Percentiles rank a stretch among this genome's conserved stretches.
These are phyloP conservation scores for Boleophthalmus pectinirostris DNA, from an alignment of 2,113 vertebrate genomes.

Conservation along the genomic window DNA sequence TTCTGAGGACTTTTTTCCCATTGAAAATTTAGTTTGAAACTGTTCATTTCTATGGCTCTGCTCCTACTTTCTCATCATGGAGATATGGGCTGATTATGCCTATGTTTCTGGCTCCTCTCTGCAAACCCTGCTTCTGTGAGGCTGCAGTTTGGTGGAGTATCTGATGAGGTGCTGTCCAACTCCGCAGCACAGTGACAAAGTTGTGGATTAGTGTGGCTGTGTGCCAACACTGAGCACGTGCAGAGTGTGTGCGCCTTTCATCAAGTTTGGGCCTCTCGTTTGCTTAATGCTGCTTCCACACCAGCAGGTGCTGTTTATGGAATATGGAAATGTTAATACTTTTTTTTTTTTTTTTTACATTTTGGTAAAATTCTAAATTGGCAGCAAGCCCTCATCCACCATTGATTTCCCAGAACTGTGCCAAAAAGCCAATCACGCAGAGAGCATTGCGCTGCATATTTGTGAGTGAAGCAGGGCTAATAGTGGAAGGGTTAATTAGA, in stretches of 20 bases:
- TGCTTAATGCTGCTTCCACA: slow-evolving; percentile 1
- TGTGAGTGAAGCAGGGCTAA: slow-evolving; percentile 85
- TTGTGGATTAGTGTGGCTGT: background rate
- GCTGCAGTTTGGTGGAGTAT: background rate
- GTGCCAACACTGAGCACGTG: background rate
- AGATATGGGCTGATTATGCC: background rate
- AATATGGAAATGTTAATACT: slow-evolving; percentile 4
- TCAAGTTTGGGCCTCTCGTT: background rate
- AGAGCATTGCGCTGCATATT: slow-evolving; percentile 77
- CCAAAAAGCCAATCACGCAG: slow-evolving; percentile 82
- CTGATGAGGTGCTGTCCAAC: background rate
- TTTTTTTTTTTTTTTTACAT: background rate
- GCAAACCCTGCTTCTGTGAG: too few relatives aligned
- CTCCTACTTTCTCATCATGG: too few relatives aligned
- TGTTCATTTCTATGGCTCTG: too few relatives aligned
- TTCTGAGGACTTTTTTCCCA: too few relatives aligned
- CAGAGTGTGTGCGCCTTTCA: background rate
- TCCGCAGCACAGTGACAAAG: background rate
- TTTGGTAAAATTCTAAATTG: background rate
- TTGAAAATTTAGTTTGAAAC: too few relatives aligned
- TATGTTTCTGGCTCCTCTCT: background rate
- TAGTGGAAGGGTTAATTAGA: slow-evolving; percentile 88
- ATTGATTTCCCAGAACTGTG: slow-evolving; percentile 48
- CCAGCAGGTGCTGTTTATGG: background rate
- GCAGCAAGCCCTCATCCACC: background rate